These are phyloP conservation scores for Operophtera brumata DNA, from an alignment of 2,888 invertebrate genomes.

Conservation along the genomic window DNA sequence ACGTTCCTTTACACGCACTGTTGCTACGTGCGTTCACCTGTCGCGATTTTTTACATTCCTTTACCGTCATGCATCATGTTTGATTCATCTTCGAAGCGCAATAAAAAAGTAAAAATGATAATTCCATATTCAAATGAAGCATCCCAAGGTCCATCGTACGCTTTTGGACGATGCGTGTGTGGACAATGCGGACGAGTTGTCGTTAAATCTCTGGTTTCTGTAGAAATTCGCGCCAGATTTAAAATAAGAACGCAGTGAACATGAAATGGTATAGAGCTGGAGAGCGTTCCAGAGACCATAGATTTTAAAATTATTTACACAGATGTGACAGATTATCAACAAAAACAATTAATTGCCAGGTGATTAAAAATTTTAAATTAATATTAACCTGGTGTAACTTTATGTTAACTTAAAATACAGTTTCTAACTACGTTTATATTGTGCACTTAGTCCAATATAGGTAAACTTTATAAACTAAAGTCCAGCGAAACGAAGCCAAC, in stretches of 20 bases:
- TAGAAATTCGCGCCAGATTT: conserved; percentile 70
- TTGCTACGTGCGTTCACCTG: conserved; percentile 69
- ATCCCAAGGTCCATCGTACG: conserved; percentile 57
- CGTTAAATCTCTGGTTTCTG: conserved; percentile 76
- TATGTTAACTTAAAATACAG: no score
- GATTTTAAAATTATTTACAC: no score
- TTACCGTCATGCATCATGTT: conserved; percentile 1
- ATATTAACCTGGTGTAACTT: no score
- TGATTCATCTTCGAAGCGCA: not conserved
- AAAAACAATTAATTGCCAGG: no score
- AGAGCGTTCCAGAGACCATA: not conserved
- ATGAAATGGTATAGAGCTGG: conserved; percentile 47
- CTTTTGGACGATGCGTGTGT: conserved; percentile 62
- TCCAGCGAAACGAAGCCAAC: no score
- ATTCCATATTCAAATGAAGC: conserved; percentile 67
- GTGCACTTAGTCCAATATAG: no score
- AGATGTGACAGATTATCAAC: no score
- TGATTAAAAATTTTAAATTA: no score
- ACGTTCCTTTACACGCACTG: conserved; percentile 40
- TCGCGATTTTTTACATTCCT: conserved; percentile 23
- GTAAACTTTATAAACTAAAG: no score
- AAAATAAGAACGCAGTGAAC: conserved; percentile 69
- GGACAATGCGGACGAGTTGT: conserved; percentile 76
- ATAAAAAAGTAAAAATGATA: conserved; percentile 31
- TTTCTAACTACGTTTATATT: no score